A percentile compares a stretch with the other conserved stretches of the same genome.
Evolutionary conservation across 2,113 vertebrate genomes (phyloP).

Genomic region (Mustela nigripes): DNA sequence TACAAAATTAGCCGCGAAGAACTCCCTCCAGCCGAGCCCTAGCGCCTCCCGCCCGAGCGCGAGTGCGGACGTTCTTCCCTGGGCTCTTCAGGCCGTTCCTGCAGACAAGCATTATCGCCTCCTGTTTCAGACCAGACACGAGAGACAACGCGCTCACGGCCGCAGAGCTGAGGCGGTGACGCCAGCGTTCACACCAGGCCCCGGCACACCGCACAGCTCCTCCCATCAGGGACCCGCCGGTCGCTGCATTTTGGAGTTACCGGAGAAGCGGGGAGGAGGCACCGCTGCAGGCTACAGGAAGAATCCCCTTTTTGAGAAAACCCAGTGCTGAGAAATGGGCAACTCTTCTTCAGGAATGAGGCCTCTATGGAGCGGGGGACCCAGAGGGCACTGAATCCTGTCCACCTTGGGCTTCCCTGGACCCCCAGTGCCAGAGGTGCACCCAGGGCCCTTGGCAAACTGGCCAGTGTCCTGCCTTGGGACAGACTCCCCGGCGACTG

Average conservation of each 20-base stretch:
- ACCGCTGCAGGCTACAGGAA: neutral
- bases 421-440: rapidly evolving
- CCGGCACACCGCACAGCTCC: rapidly evolving
- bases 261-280: neutral
- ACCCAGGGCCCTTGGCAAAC: neutral
- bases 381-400: neutral
- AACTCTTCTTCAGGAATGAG: neutral
- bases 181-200: neutral
- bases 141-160: neutral
- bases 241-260: neutral
- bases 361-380: rapidly evolving
- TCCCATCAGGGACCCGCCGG: rapidly evolving
- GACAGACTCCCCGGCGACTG: no score
- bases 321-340: neutral
- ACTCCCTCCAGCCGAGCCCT: neutral
- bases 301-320: neutral
- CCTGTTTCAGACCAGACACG: neutral
- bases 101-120: neutral
- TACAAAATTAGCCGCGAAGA: neutral
- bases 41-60: neutral
- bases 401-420: neutral
- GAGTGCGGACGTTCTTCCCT: rapidly evolving
- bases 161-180: neutral
- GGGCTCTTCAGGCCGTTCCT: rapidly evolving
- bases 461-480: neutral